Percentiles rank a stretch among this genome's conserved stretches.
Conservation (phyloP, 2,888 invertebrate species). For the Rutpela maculata region DNA sequence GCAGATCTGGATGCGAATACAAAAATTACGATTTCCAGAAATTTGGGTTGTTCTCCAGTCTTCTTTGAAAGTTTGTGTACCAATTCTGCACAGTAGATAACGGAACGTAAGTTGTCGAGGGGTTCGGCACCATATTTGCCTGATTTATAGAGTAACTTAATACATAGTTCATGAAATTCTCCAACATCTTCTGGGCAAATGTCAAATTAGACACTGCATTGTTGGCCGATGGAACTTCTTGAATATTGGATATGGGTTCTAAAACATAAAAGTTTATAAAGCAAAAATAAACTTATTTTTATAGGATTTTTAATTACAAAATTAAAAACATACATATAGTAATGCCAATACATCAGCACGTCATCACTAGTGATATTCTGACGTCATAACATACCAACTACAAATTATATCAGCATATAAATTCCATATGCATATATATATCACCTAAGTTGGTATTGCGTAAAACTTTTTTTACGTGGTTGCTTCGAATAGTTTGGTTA, state of each 20-base stretch:
- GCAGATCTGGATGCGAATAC: background rate
- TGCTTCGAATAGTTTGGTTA: no score
- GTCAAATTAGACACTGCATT: conserved; percentile 74
- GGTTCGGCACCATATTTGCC: conserved; percentile 86
- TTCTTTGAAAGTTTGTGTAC: conserved; percentile 94
- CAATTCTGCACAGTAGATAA: conserved; percentile 91
- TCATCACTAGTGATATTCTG: no score
- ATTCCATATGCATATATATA: no score
- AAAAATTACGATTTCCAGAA: conserved; percentile 84
- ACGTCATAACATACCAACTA: no score
- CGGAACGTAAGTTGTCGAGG: conserved; percentile 90
- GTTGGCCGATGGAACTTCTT: conserved; percentile 70
- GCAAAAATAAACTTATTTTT: no score
- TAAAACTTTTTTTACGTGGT: no score
- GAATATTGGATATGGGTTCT: conserved; percentile 74
- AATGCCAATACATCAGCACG: no score
- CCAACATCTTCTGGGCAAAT: conserved; percentile 93
- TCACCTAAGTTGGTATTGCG: no score
- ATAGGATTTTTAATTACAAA: no score
- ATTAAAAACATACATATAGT: no score
- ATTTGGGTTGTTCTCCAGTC: conserved; percentile 92
- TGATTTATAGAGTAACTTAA: conserved; percentile 92
- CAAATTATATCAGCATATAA: no score
- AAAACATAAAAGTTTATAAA: conserved; percentile 51
- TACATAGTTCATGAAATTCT: conserved; percentile 93